phyloP scores from a whole-genome alignment of 2,113 vertebrate species.

The Diadophis punctatus region DNA sequence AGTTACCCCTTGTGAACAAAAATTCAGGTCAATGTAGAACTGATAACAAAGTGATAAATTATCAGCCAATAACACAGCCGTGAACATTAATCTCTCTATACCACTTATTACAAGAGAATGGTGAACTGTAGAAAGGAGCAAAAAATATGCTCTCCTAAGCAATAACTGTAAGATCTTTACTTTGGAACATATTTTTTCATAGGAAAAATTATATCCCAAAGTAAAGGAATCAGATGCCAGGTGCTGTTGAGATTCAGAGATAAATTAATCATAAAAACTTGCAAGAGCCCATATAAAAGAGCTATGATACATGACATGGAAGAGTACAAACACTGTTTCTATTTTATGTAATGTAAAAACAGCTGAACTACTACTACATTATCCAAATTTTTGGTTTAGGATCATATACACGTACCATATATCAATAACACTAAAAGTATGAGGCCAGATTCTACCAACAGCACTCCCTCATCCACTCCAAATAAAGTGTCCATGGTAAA shows the following conservation, averaged over 20 bases:
- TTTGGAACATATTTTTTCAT: not conserved
- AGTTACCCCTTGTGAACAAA: not conserved
- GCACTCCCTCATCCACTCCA: not conserved
- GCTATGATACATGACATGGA: not conserved
- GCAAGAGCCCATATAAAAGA: not conserved
- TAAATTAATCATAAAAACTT: not conserved
- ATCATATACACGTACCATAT: not conserved
- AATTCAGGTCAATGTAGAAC: not conserved
- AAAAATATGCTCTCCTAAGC: not conserved
- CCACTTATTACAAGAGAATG: not conserved
- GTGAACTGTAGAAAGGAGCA: not conserved
- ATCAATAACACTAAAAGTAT: not conserved
- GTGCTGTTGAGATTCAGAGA: not conserved
- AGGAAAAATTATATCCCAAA: not conserved
- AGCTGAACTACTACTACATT: not conserved
- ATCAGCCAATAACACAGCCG: not conserved
- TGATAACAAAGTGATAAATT: not conserved
- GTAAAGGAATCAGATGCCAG: not conserved
- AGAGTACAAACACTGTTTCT: not conserved
- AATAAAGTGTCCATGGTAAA: not conserved
- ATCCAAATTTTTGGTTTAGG: not conserved
- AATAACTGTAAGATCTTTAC: not conserved
- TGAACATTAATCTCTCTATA: not conserved
- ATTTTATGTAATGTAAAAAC: not conserved
- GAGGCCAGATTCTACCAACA: not conserved